Conservation (phyloP, 2,797 vertebrate species). For the Tadarida brasiliensis region DNA sequence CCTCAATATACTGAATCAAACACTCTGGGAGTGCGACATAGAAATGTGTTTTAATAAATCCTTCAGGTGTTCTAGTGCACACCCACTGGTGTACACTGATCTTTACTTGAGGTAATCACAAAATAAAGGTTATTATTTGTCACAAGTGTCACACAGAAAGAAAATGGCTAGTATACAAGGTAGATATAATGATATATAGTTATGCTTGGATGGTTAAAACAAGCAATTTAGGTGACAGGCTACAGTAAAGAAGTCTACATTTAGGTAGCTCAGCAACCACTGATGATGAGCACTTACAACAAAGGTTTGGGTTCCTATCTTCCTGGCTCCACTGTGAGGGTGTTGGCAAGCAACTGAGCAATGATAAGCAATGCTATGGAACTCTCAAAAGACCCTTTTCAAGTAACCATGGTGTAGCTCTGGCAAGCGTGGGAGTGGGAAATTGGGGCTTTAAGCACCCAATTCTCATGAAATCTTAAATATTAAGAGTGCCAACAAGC, state of each 20-base stretch:
- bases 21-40: background rate
- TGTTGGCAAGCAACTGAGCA: background rate
- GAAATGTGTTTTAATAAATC: constrained; percentile 34
- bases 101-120: constrained; percentile 45
- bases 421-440: background rate
- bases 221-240: constrained; percentile 38
- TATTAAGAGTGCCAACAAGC: background rate
- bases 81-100: background rate
- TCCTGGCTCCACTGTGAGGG: background rate
- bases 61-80: background rate
- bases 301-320: background rate
- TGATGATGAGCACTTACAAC: background rate
- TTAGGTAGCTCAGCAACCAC: background rate
- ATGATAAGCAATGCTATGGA: background rate
- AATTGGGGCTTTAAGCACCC: background rate
- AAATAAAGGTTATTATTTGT: constrained; percentile 45
- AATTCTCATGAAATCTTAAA: constrained; percentile 32
- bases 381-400: background rate
- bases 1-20: background rate
- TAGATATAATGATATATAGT: background rate
- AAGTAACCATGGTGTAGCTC: background rate
- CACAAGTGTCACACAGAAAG: constrained; percentile 35
- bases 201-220: background rate
- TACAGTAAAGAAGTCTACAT: constrained; percentile 12
- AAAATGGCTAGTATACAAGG: constrained; percentile 39